Conservation (phyloP, 1,140 invertebrate genomes). For the Panagrolaimus sp. region DNA sequence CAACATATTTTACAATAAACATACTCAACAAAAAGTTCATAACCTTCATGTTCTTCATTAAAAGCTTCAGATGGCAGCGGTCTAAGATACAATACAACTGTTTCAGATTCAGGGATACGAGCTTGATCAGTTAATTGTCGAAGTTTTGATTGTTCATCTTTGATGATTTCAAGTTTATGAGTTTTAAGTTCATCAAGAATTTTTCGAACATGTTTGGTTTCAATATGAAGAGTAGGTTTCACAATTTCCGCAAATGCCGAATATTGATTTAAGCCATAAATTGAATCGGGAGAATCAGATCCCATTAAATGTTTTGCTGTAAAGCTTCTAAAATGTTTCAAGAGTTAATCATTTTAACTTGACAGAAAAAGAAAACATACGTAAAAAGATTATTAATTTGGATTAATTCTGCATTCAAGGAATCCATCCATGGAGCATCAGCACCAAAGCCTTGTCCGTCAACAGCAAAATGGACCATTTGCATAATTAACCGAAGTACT, state of each 20-base stretch:
- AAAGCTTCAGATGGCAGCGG: not conserved
- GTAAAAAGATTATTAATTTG: conserved; percentile 1
- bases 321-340: not conserved
- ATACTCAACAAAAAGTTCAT: conserved; percentile 10
- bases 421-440: not conserved
- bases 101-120: not conserved
- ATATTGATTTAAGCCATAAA: conserved; percentile 9
- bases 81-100: not conserved
- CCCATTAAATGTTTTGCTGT: not conserved
- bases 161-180: not conserved
- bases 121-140: not conserved
- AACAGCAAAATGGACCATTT: conserved; percentile 18
- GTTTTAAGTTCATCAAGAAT: not conserved
- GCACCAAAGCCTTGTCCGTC: not conserved
- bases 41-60: not conserved
- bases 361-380: not conserved
- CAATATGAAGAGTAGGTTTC: conserved; percentile 2
- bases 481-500: not conserved
- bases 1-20: not conserved
- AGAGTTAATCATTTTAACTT: not conserved
- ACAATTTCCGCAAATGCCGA: not conserved
- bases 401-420: not conserved
- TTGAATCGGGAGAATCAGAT: not conserved
- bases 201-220: conserved; percentile 7
- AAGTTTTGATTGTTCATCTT: not conserved